Percentiles rank a stretch among this genome's conserved stretches.
phyloP scores from a whole-genome alignment of 2,113 vertebrate species.

The Ctenodactylus gundi region DNA sequence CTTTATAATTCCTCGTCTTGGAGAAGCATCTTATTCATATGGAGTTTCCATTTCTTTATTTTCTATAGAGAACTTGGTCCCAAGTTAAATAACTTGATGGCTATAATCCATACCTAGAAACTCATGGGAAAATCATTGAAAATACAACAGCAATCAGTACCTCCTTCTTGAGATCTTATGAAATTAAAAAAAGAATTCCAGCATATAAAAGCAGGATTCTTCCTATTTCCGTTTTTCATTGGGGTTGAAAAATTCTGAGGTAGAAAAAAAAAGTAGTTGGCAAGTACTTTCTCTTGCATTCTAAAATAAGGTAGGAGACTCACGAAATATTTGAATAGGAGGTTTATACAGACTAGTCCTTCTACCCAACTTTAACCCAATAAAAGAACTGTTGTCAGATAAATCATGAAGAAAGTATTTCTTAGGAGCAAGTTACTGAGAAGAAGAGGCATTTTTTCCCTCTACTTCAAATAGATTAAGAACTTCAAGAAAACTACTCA shows the following conservation, averaged over 20 bases:
- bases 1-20: neutral
- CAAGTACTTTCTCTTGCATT: neutral
- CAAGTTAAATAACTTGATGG: neutral
- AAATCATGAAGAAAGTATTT: neutral
- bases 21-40: neutral
- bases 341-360: neutral
- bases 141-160: neutral
- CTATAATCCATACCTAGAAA: neutral
- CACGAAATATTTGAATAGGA: neutral
- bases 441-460: neutral
- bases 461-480: neutral
- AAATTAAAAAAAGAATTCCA: neutral
- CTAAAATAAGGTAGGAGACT: neutral
- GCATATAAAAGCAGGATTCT: neutral
- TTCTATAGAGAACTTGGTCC: neutral
- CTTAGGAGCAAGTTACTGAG: neutral
- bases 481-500: neutral
- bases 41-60: conserved; percentile 12
- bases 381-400: neutral
- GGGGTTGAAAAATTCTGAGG: neutral
- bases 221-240: conserved; percentile 12
- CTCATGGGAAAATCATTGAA: neutral
- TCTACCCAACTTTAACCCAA: neutral
- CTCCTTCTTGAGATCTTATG: neutral
- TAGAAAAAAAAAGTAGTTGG: neutral